phyloP scores from a whole-genome alignment of 2,888 invertebrate genomes.

The Lepeophtheirus nordmannii region DNA sequence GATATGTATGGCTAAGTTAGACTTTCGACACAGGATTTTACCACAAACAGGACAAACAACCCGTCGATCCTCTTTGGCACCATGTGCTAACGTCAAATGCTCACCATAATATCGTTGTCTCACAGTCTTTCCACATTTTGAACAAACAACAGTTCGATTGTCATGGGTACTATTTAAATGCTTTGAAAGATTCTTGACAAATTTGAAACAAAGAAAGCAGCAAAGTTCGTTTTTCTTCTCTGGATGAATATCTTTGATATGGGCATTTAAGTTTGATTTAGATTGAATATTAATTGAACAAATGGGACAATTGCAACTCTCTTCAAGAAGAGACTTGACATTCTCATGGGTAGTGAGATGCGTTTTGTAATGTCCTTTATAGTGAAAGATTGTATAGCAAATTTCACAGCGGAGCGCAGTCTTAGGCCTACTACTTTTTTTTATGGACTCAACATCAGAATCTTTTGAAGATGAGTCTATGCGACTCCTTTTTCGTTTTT shows the following conservation, averaged over 20 bases:
- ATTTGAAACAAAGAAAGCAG: not conserved
- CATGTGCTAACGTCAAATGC: not conserved
- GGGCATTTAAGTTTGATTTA: not conserved
- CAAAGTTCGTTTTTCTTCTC: not conserved
- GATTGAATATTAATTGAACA: not conserved
- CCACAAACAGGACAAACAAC: conserved; percentile 1
- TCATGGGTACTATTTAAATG: not conserved
- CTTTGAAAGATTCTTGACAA: not conserved
- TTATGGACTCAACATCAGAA: too few species aligned
- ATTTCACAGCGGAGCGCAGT: not conserved
- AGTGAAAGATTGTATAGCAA: not conserved
- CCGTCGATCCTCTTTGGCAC: not conserved
- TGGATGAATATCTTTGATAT: not conserved
- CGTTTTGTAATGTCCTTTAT: not conserved
- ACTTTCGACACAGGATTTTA: not conserved
- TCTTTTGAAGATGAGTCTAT: not conserved
- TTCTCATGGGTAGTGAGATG: not conserved
- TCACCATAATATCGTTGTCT: not conserved
- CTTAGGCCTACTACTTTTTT: too few species aligned
- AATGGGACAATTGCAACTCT: not conserved
- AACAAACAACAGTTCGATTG: not conserved
- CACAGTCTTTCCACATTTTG: not conserved
- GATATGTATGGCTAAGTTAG: not conserved
- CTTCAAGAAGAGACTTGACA: not conserved
- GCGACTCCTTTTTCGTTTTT: not conserved